Conservation (phyloP, 2,888 invertebrate species). For the Aphidoletes aphidimyza region DNA sequence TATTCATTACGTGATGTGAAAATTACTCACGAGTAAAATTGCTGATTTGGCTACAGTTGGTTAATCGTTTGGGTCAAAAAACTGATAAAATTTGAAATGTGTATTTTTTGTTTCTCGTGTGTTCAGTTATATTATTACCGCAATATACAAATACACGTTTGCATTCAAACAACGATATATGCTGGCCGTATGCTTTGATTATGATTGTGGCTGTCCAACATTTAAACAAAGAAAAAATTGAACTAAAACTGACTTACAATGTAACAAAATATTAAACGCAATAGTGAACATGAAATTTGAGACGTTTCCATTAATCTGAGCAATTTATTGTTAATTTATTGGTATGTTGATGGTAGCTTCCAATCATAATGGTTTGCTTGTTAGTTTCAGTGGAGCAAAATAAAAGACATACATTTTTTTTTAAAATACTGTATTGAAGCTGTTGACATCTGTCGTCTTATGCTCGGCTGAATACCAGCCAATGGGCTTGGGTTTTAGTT, state of each 20-base stretch:
- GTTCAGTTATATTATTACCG: no score
- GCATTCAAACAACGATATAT: neutral
- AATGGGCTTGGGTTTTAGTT: neutral
- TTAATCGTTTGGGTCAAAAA: neutral
- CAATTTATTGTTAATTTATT: neutral
- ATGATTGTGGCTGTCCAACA: neutral
- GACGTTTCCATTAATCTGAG: conserved; percentile 18
- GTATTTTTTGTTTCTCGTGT: no score
- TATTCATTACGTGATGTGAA: conserved; percentile 14
- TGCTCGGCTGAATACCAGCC: neutral
- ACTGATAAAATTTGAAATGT: neutral
- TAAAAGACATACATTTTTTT: neutral
- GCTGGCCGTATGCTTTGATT: neutral
- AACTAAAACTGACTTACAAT: neutral
- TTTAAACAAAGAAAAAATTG: neutral
- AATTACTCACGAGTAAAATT: conserved; percentile 8
- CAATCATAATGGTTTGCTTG: neutral
- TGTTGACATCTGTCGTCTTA: neutral
- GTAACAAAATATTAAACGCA: neutral
- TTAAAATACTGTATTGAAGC: neutral
- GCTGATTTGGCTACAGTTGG: conserved; percentile 8
- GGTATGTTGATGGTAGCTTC: neutral
- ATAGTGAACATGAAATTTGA: neutral
- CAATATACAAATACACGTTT: no score
- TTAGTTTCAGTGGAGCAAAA: no score